A percentile compares a stretch with the other conserved stretches of the same genome.
Conservation (phyloP, 2,797 vertebrate species). For the Hybognathus amarus region DNA sequence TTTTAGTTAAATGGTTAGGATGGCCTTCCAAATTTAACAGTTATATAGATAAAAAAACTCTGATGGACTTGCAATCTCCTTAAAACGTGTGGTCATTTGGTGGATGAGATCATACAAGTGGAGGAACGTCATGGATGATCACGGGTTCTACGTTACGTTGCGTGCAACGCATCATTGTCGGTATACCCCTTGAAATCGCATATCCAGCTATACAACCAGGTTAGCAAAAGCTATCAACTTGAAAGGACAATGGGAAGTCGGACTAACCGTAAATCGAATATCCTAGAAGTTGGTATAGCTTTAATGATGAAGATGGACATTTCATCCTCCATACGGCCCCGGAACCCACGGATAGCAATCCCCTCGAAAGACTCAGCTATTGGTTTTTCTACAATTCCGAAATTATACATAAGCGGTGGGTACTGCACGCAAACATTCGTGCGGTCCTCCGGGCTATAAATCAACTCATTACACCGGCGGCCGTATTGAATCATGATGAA, state of each 20-base stretch:
- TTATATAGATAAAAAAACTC: background rate
- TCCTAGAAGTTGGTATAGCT: too few species aligned
- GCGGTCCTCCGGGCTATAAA: background rate
- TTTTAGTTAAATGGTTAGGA: background rate
- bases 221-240: too few species aligned
- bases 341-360: background rate
- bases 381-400: background rate
- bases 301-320: too few species aligned
- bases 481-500: too few species aligned
- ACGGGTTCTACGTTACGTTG: too few species aligned
- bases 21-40: background rate
- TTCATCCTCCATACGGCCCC: background rate
- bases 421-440: background rate
- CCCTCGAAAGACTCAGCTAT: background rate
- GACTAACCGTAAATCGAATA: too few species aligned
- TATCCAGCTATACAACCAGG: too few species aligned
- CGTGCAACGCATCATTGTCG: too few species aligned
- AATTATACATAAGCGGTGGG: background rate
- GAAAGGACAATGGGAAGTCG: too few species aligned
- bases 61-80: background rate
- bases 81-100: background rate
- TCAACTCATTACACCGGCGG: background rate
- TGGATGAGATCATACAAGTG: too few species aligned
- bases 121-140: too few species aligned
- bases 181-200: too few species aligned